Percentiles rank a stretch among this genome's conserved stretches.
Conservation (phyloP, 2,888 invertebrate genomes). For the Cheilosia scutellata region DNA sequence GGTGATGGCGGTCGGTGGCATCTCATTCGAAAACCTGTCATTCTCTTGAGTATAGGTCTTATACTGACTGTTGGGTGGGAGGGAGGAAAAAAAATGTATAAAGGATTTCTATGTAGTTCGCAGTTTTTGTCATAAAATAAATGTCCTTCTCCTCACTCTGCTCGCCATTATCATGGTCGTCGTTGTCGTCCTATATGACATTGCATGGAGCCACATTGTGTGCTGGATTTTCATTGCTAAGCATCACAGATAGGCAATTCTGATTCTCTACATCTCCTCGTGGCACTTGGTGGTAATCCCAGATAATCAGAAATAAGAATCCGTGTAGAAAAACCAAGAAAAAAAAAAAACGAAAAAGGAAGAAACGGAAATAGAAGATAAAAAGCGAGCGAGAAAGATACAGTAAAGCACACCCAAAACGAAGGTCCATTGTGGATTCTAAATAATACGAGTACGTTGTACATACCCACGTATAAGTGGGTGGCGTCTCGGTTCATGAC, state of each 20-base stretch:
- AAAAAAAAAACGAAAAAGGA: background rate
- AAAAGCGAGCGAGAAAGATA: conserved; percentile 2
- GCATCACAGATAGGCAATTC: conserved; percentile 7
- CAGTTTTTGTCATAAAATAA: conserved; percentile 58
- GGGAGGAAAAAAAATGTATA: background rate
- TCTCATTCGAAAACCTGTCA: conserved; percentile 6
- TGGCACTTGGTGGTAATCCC: conserved; percentile 43
- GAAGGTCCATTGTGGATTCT: conserved; percentile 14
- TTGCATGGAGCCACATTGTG: conserved; percentile 12
- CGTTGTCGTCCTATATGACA: conserved; percentile 1
- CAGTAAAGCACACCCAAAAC: conserved; percentile 5
- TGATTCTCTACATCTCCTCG: background rate
- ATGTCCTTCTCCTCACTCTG: conserved; percentile 22
- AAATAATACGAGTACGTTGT: background rate
- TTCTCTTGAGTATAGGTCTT: background rate
- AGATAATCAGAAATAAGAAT: conserved; percentile 49
- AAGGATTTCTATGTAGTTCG: conserved; percentile 48
- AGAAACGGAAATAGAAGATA: conserved; percentile 35
- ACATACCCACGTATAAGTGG: conserved; percentile 1
- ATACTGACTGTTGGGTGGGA: background rate
- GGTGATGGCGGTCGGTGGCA: background rate
- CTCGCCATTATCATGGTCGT: background rate
- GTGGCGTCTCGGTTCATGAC: conserved; percentile 14
- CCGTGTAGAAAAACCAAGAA: background rate
- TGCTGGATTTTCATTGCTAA: conserved; percentile 7